Conservation (phyloP, 1,140 invertebrate genomes). For the Trichogramma pretiosum region DNA sequence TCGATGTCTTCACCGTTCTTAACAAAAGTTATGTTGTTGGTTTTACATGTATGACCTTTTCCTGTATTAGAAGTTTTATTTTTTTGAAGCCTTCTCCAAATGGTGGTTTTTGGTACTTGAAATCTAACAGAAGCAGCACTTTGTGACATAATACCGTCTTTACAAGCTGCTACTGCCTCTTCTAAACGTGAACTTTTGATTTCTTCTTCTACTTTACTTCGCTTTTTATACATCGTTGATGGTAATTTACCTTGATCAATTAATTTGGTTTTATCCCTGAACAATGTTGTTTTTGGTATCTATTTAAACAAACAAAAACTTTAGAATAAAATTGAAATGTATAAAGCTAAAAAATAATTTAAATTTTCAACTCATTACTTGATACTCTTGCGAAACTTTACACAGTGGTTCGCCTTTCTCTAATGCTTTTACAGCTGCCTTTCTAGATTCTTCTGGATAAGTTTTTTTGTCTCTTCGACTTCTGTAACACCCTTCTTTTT, state of each 20-base stretch:
- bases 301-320: conserved; percentile 21
- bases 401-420: conserved; percentile 50
- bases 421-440: conserved; percentile 47
- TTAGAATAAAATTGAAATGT: neutral
- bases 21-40: too few species aligned
- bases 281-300: conserved; percentile 55
- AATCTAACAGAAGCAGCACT: conserved; percentile 49
- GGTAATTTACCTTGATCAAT: conserved; percentile 49
- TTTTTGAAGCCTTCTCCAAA: conserved; percentile 51
- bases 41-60: too few species aligned
- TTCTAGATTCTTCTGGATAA: conserved; percentile 42
- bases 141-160: conserved; percentile 51
- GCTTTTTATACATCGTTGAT: conserved; percentile 44
- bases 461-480: conserved; percentile 42
- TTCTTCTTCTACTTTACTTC: conserved; percentile 42
- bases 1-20: too few species aligned
- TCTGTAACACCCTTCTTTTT: conserved; percentile 41
- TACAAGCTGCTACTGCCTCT: conserved; percentile 50
- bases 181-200: conserved; percentile 45
- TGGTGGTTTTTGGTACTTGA: conserved; percentile 53
- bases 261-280: conserved; percentile 49
- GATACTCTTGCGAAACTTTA: conserved; percentile 46
- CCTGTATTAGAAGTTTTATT: too few species aligned
- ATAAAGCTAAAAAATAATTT: too few species aligned
- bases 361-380: too few species aligned